Evolutionary conservation across 2,888 invertebrate genomes (phyloP).

Genomic region (Drosophila longiperda): DNA sequence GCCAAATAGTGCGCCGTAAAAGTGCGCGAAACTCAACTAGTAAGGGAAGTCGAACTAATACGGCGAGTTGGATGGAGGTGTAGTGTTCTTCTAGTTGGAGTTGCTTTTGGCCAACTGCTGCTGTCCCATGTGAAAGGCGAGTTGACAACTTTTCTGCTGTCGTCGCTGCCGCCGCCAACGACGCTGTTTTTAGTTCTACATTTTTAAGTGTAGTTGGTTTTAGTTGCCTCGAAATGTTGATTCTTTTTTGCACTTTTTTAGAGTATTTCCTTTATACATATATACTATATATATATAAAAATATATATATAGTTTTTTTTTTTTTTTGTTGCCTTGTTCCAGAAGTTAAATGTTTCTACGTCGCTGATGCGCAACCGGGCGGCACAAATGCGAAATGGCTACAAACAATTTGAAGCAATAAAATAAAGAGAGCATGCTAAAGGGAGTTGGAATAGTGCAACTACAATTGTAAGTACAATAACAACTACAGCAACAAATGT

Average conservation of each 20-base stretch:
- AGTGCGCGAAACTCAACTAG: slow-evolving; percentile 71
- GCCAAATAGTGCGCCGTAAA: slow-evolving; percentile 51
- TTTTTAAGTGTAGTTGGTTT: slow-evolving; percentile 73
- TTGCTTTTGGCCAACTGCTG: slow-evolving; percentile 12
- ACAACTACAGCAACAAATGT: slow-evolving; percentile 22
- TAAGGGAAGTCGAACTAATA: slow-evolving; percentile 47
- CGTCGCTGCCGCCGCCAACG: slow-evolving; percentile 47
- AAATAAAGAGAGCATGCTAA: slow-evolving; percentile 75
- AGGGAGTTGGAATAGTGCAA: slow-evolving; percentile 18
- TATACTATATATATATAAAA: background rate
- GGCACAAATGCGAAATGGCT: slow-evolving; percentile 80
- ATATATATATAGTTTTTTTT: no score
- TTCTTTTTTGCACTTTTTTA: slow-evolving; percentile 21
- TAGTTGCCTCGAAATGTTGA: slow-evolving; percentile 65
- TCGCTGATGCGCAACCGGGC: slow-evolving; percentile 77
- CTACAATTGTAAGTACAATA: slow-evolving; percentile 35
- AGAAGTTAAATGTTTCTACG: slow-evolving; percentile 77
- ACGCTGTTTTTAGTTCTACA: slow-evolving; percentile 59
- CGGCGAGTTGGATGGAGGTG: slow-evolving; percentile 21
- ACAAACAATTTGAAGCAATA: slow-evolving; percentile 80
- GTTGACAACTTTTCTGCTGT: slow-evolving; percentile 71
- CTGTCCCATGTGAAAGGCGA: slow-evolving; percentile 54
- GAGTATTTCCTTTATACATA: background rate
- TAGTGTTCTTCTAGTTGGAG: slow-evolving; percentile 10
- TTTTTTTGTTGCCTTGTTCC: slow-evolving; percentile 44